Conservation (phyloP, 1,140 invertebrate species). For the Telenomus remus region DNA sequence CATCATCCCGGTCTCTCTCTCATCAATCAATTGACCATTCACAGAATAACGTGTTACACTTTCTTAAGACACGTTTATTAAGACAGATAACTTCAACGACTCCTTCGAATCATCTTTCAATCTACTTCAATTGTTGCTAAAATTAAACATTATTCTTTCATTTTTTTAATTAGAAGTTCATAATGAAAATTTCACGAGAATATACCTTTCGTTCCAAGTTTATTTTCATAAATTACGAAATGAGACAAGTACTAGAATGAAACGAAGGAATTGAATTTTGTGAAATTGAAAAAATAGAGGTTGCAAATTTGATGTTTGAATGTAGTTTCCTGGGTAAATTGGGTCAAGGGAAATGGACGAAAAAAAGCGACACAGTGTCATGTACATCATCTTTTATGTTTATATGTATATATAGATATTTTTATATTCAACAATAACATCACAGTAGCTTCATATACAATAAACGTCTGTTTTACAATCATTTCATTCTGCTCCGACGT, state of each 20-base stretch:
- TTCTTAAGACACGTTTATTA: conserved; percentile 7
- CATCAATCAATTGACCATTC: conserved; percentile 18
- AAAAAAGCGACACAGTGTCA: conserved; percentile 23
- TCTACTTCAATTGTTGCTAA: too few species aligned
- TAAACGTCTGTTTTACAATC: conserved; percentile 67
- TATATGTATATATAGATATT: conserved; percentile 63
- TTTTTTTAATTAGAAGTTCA: too few species aligned
- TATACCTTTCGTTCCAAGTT: too few species aligned
- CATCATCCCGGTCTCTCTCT: background rate
- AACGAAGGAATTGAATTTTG: too few species aligned
- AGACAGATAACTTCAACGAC: too few species aligned
- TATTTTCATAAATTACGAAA: too few species aligned
- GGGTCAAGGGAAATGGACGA: background rate
- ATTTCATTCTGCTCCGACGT: conserved; percentile 59
- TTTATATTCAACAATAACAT: conserved; percentile 75
- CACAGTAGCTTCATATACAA: conserved; percentile 75
- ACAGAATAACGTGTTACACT: conserved; percentile 11
- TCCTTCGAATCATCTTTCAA: too few species aligned
- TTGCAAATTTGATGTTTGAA: too few species aligned
- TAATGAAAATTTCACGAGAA: too few species aligned
- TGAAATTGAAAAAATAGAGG: too few species aligned
- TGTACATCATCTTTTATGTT: conserved; percentile 63
- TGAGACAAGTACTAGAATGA: too few species aligned
- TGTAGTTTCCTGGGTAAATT: background rate
- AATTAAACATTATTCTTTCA: too few species aligned